A percentile compares a stretch with the other conserved stretches of the same genome.
phyloP scores from a whole-genome alignment of 2,113 vertebrate genomes.

The Brevimyrus niger region DNA sequence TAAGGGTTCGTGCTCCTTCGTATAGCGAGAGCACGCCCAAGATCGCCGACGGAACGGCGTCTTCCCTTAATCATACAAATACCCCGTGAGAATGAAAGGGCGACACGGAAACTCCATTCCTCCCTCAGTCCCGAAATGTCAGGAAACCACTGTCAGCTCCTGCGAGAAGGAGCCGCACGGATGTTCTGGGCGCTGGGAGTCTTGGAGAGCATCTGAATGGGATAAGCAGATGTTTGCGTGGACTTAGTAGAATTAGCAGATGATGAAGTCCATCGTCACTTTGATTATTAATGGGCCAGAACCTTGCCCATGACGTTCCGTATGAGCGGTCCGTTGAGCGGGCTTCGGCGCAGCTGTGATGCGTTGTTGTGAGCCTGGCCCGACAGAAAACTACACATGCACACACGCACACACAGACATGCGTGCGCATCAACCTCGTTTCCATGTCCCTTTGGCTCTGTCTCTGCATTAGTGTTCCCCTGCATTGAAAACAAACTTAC shows the following conservation, averaged over 20 bases:
- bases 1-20: neutral
- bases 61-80: neutral
- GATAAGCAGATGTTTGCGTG: neutral
- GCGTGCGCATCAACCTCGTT: no score
- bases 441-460: constrained; percentile 31
- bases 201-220: neutral
- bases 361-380: neutral
- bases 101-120: neutral
- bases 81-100: neutral
- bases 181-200: neutral
- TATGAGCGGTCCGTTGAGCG: neutral
- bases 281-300: neutral
- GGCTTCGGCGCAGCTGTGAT: neutral
- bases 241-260: neutral
- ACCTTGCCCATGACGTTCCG: neutral
- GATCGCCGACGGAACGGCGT: neutral
- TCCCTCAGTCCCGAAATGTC: neutral
- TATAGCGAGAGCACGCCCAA: no score
- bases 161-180: neutral
- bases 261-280: neutral
- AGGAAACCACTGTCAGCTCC: neutral
- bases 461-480: constrained; percentile 29
- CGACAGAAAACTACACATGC: neutral
- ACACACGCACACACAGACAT: neutral
- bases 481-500: constrained; percentile 49